Evolutionary conservation across 2,113 vertebrate species (phyloP).

Genomic region (Clupea harengus): DNA sequence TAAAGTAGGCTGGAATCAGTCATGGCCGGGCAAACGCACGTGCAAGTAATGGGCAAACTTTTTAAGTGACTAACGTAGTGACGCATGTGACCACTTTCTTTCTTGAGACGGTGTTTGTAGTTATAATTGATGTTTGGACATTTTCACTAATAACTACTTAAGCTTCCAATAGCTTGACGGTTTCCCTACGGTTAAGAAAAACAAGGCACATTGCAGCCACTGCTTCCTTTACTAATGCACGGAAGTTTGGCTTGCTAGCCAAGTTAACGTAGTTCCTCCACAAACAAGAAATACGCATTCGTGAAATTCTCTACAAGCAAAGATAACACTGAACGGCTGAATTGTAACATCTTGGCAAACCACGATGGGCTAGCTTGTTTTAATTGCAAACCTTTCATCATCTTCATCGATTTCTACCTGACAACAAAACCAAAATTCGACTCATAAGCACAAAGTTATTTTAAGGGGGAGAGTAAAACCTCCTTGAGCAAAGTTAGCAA

Average conservation of each 20-base stretch:
- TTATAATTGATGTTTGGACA: not conserved
- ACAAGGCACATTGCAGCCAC: not conserved
- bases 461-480: not conserved
- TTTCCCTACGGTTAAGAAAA: not conserved
- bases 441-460: not conserved
- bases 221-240: not conserved
- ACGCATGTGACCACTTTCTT: not conserved
- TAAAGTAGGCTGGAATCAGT: not conserved
- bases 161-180: not conserved
- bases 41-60: not conserved
- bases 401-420: not conserved
- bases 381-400: not conserved
- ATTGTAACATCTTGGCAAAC: not conserved
- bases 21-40: conserved; percentile 13
- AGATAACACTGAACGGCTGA: not conserved
- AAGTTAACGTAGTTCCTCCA: not conserved
- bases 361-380: not conserved
- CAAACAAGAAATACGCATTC: not conserved
- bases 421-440: not conserved
- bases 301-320: not conserved
- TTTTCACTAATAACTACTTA: not conserved
- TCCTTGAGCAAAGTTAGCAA: not conserved
- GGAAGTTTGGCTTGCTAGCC: conserved; percentile 5
- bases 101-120: not conserved
- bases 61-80: not conserved